A percentile compares a stretch with the other conserved stretches of the same genome.
Conservation (phyloP, 1,140 invertebrate species). For the Bombus confusus region DNA sequence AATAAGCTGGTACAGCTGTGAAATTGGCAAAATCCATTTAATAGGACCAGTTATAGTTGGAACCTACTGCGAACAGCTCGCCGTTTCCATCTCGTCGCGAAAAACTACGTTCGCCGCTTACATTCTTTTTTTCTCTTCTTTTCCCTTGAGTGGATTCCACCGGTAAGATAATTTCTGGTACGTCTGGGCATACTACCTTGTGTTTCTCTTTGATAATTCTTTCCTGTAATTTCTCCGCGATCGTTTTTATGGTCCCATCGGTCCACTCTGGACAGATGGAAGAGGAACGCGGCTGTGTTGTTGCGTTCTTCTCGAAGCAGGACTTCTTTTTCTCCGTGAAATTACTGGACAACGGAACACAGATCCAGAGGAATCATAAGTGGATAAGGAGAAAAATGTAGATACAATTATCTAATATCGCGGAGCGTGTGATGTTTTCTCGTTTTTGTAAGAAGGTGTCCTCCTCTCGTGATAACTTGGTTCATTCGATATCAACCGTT, state of each 20-base stretch:
- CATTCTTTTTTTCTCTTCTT: background rate
- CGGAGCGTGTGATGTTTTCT: slow-evolving; percentile 27
- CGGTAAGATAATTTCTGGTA: background rate
- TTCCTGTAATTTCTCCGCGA: slow-evolving; percentile 64
- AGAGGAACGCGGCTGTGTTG: slow-evolving; percentile 43
- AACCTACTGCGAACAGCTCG: background rate
- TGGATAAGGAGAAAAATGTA: slow-evolving; percentile 9
- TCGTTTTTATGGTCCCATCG: slow-evolving; percentile 61
- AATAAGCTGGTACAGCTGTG: too few relatives aligned
- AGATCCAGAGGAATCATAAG: background rate
- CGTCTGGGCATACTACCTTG: background rate
- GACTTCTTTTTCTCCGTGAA: slow-evolving; percentile 45
- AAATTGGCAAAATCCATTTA: slow-evolving; percentile 8
- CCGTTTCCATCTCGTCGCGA: slow-evolving; percentile 13
- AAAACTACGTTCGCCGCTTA: background rate
- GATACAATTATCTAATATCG: slow-evolving; percentile 56
- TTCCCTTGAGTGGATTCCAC: background rate
- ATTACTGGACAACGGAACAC: background rate
- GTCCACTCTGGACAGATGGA: slow-evolving; percentile 40
- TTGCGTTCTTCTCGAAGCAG: slow-evolving; percentile 20
- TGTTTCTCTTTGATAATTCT: slow-evolving; percentile 44
- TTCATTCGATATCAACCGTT: background rate
- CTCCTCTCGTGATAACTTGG: slow-evolving; percentile 9
- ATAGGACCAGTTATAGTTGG: background rate
- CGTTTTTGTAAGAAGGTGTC: slow-evolving; percentile 34